Evolutionary conservation across 2,888 invertebrate genomes (phyloP).

Genomic region (Vandiemenella viatica): DNA sequence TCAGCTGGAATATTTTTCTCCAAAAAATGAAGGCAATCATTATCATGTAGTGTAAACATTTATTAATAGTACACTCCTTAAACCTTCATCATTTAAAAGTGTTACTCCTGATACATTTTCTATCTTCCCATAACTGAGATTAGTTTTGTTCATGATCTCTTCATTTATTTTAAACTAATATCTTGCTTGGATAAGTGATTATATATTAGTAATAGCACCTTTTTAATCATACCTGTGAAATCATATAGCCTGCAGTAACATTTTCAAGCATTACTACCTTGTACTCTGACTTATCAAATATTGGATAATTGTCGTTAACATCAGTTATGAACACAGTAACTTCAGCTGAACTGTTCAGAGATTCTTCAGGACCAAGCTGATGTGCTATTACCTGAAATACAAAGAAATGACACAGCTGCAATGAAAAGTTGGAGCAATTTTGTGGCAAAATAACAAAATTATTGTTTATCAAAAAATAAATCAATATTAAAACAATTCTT

Average conservation of each 20-base stretch:
- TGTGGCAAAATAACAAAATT: slow-evolving; percentile 5
- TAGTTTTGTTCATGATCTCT: too few relatives aligned
- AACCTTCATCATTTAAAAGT: too few relatives aligned
- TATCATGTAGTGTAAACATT: too few relatives aligned
- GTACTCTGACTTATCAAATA: slow-evolving; percentile 58
- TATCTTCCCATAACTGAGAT: too few relatives aligned
- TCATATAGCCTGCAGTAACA: slow-evolving; percentile 54
- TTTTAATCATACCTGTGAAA: slow-evolving; percentile 46
- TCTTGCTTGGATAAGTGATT: too few relatives aligned
- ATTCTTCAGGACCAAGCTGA: slow-evolving; percentile 55
- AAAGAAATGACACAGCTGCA: too few relatives aligned
- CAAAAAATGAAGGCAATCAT: too few relatives aligned
- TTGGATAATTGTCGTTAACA: slow-evolving; percentile 75
- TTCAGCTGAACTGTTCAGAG: slow-evolving; percentile 53
- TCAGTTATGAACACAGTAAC: slow-evolving; percentile 54
- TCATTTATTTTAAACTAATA: too few relatives aligned
- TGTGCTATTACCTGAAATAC: slow-evolving; percentile 54
- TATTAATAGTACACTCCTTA: too few relatives aligned
- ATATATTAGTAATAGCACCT: too few relatives aligned
- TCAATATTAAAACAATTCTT: background rate
- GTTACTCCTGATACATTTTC: too few relatives aligned
- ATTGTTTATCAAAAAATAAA: slow-evolving; percentile 3
- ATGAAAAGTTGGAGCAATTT: background rate
- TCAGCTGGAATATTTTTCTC: too few relatives aligned
- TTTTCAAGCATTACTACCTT: slow-evolving; percentile 66